These are phyloP conservation scores for Sakesphorus luctuosus DNA, from an alignment of 2,113 vertebrate species.

Conservation along the genomic window DNA sequence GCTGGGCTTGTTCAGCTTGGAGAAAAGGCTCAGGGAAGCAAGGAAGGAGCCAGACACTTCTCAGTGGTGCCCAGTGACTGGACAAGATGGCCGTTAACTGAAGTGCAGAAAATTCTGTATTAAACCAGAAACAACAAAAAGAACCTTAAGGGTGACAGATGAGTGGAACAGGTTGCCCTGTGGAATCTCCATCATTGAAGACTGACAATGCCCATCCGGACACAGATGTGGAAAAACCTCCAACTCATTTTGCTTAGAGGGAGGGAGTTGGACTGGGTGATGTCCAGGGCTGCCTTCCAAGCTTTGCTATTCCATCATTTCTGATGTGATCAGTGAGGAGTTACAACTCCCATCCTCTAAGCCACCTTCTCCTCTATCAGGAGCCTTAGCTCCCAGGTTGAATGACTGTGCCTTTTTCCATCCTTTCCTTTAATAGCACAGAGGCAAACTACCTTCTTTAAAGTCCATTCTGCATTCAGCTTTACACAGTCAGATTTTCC, in stretches of 20 bases:
- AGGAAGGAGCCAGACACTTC: not conserved
- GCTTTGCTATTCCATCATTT: not conserved
- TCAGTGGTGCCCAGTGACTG: not conserved
- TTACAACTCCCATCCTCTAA: not conserved
- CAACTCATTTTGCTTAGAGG: not conserved
- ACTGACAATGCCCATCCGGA: rapidly evolving
- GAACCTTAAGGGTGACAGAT: not conserved
- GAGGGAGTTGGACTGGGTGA: not conserved
- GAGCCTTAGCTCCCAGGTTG: not conserved
- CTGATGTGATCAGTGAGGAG: not conserved
- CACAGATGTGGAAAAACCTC: not conserved
- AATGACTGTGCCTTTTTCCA: not conserved
- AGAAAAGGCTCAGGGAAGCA: not conserved
- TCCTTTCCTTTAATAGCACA: not conserved
- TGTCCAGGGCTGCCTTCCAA: not conserved
- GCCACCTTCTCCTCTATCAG: not conserved
- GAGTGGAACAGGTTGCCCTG: not conserved
- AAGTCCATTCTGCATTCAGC: not conserved
- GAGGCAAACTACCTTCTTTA: not conserved
- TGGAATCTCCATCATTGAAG: not conserved
- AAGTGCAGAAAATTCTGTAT: not conserved
- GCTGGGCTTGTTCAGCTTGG: not conserved
- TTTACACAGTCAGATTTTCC: not conserved
- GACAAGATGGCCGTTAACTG: not conserved
- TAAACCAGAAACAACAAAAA: not conserved